Evolutionary conservation across 1,140 invertebrate species (phyloP), one percentile per base, ranked within the genome.

Genomic region (Bombus confusus): DNA sequence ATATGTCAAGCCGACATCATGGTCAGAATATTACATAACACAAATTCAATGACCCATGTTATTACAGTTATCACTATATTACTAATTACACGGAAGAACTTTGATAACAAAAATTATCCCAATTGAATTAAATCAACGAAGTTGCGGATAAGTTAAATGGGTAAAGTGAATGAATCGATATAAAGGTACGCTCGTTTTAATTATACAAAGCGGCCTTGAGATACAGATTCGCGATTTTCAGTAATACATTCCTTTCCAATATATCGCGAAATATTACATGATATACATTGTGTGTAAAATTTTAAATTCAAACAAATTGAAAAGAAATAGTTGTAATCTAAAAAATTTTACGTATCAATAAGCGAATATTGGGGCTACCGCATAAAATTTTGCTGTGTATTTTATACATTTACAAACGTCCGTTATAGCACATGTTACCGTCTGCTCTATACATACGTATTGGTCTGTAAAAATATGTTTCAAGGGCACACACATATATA

Each of bases 21-120:
- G 41, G 25, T 75, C 64, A 69, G 25, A 59, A 15, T 31, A 87
- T 91, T 91, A 91, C 78, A 79, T 91, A 91, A 91, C 71, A n/a
- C 13, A 73, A 87, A 78, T 69, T 66, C 73, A 79, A 25, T 83
- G 85, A 91, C 84, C 86, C 81, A 41, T 75, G 64, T 83, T 41
- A 88, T 73, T 86, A n/a, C 41, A 59, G 80, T 91, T 91, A 91
- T 91, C 86, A 52, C 18, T 68, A 1, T 37, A 37, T 39, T 66
- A 81, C n/a, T 81, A 80, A 86, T 86, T 87, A 72, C 9, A 22
- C 9, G 6, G 25, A 73, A 73, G 1, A n/a, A n/a, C n/a, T 75
- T 76, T 15, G 43, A 82, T 82, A 59, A 71, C 22, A 8, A 15
- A 22, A 75, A n/a, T 34, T 25, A 31, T 22, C 5, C 5, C 71